Percentiles rank a stretch among this genome's conserved stretches.
These are phyloP conservation scores for Noctuana brunneofusca DNA, from an alignment of 2,888 invertebrate species.

Conservation along the genomic window DNA sequence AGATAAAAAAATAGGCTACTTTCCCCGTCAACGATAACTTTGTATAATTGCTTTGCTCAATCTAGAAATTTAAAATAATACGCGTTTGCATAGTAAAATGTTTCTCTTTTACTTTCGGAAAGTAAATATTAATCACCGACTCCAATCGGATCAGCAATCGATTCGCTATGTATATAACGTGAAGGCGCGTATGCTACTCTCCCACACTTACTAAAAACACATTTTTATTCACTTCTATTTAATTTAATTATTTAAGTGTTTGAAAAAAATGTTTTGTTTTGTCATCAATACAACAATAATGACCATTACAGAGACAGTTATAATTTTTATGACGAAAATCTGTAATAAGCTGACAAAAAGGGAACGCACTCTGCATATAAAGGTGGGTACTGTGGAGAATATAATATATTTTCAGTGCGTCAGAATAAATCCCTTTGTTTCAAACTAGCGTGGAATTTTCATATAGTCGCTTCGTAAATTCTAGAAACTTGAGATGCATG, in stretches of 20 bases:
- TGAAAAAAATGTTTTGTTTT: too few species aligned
- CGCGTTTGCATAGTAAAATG: not conserved
- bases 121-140: constrained; percentile 29
- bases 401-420: too few species aligned
- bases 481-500: constrained; percentile 36
- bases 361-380: too few species aligned
- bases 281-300: too few species aligned
- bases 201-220: constrained; percentile 13
- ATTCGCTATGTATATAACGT: constrained; percentile 21
- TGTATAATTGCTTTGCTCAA: constrained; percentile 2
- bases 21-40: constrained; percentile 12
- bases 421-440: not conserved
- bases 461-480: not conserved
- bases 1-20: too few species aligned
- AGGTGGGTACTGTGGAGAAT: too few species aligned
- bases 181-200: constrained; percentile 12
- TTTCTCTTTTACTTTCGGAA: constrained; percentile 22
- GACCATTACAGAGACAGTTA: too few species aligned
- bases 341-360: too few species aligned
- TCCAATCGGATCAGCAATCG: constrained; percentile 15
- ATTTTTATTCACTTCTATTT: too few species aligned
- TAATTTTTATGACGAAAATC: too few species aligned
- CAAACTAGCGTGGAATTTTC: not conserved
- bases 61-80: constrained; percentile 12
- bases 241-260: too few species aligned